These are phyloP conservation scores for Tragelaphus scriptus DNA, from an alignment of 2,113 vertebrate species.

Conservation along the genomic window DNA sequence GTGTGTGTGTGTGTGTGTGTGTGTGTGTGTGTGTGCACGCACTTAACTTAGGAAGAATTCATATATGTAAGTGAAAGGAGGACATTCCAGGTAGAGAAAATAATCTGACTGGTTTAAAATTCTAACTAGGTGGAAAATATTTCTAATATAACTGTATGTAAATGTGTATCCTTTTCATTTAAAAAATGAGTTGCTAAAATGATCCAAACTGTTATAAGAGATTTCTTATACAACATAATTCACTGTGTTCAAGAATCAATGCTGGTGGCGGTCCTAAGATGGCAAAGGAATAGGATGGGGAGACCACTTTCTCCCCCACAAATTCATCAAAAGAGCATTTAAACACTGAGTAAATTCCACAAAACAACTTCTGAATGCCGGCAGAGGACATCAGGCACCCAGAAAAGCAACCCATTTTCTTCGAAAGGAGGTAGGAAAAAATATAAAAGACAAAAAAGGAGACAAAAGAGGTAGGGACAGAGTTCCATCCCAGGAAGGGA, in stretches of 20 bases:
- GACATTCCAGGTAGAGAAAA: neutral
- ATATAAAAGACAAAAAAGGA: too few species aligned
- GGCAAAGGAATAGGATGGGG: too few species aligned
- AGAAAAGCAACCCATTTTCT: too few species aligned
- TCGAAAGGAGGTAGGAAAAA: too few species aligned
- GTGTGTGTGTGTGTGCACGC: neutral
- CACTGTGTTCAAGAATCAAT: neutral
- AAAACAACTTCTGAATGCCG: too few species aligned
- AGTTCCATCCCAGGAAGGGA: too few species aligned
- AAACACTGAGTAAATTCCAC: too few species aligned
- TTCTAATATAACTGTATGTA: neutral
- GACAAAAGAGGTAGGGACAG: too few species aligned
- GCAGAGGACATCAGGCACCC: too few species aligned
- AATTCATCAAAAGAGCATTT: too few species aligned
- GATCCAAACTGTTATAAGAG: neutral
- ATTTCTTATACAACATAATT: neutral
- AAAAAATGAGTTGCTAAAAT: conserved; percentile 4
- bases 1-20: neutral
- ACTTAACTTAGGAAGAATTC: neutral
- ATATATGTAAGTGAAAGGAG: neutral
- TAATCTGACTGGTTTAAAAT: neutral
- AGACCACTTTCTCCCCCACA: too few species aligned
- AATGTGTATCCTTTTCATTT: neutral
- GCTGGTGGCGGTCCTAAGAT: too few species aligned
- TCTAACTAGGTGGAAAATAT: neutral